Conservation (phyloP, 2,113 vertebrate species). For the Edolisoma coerulescens region DNA sequence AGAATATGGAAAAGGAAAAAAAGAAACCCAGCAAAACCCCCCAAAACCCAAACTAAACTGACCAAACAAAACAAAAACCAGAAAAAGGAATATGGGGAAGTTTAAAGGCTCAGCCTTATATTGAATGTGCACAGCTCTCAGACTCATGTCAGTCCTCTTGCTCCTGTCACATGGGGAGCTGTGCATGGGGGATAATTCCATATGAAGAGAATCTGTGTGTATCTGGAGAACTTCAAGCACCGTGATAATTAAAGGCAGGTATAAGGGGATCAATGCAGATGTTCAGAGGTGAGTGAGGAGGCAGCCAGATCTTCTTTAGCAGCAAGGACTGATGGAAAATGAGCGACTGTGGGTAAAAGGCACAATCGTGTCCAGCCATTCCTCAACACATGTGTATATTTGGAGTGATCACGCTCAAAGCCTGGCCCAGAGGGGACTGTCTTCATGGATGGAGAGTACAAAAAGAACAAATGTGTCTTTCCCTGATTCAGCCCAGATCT, state of each 20-base stretch:
- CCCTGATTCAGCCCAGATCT: background rate
- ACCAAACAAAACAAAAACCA: background rate
- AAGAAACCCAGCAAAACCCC: fast-evolving
- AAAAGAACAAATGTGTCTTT: background rate
- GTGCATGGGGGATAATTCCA: background rate
- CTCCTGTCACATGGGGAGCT: background rate
- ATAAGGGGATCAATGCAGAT: background rate
- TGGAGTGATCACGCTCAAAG: background rate
- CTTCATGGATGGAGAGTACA: background rate
- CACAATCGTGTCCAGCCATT: background rate
- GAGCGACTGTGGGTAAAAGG: background rate
- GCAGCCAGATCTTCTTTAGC: background rate
- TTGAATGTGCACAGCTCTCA: background rate
- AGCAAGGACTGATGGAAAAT: background rate
- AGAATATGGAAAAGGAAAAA: background rate
- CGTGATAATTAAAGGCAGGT: background rate
- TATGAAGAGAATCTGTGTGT: background rate
- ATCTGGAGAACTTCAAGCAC: background rate
- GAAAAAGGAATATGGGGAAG: background rate
- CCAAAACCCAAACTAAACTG: fast-evolving
- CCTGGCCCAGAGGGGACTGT: background rate
- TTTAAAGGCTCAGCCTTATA: background rate
- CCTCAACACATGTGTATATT: background rate
- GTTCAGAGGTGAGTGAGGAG: background rate
- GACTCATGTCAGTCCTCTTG: background rate